Evolutionary conservation across 2,888 invertebrate species (phyloP).

Genomic region (Uropetala carovei): DNA sequence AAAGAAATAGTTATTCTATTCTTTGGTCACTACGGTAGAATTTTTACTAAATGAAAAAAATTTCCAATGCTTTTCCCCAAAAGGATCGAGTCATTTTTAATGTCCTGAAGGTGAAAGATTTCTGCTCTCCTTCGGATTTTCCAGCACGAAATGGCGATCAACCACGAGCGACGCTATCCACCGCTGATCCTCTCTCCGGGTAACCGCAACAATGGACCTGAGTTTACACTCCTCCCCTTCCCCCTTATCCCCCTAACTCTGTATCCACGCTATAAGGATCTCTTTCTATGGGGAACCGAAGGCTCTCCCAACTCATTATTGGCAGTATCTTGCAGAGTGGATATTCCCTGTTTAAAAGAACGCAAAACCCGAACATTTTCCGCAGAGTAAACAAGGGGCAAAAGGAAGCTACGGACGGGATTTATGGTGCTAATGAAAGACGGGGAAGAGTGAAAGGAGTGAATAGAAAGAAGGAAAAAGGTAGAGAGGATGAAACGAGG

Average conservation of each 20-base stretch:
- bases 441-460: neutral
- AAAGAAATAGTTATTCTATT: too few relatives aligned
- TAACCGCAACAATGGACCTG: slow-evolving; percentile 10
- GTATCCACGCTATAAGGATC: neutral
- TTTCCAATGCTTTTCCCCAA: neutral
- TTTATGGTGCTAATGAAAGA: slow-evolving; percentile 1
- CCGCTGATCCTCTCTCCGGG: neutral
- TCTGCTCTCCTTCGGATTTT: neutral
- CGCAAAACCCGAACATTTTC: neutral
- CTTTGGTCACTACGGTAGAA: too few relatives aligned
- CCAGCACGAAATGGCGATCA: neutral
- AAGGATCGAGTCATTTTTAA: neutral
- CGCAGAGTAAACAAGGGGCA: slow-evolving; percentile 26
- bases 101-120: neutral
- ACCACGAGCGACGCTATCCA: neutral
- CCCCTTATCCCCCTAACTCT: neutral
- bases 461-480: neutral
- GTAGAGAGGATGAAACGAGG: neutral
- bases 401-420: neutral
- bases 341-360: neutral
- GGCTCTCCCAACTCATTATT: slow-evolving; percentile 37
- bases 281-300: neutral
- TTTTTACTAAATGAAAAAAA: neutral
- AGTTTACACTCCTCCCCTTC: neutral
- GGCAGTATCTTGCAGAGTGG: neutral